These are phyloP conservation scores for Esox lucius DNA, from an alignment of 2,797 vertebrate species.

Conservation along the genomic window DNA sequence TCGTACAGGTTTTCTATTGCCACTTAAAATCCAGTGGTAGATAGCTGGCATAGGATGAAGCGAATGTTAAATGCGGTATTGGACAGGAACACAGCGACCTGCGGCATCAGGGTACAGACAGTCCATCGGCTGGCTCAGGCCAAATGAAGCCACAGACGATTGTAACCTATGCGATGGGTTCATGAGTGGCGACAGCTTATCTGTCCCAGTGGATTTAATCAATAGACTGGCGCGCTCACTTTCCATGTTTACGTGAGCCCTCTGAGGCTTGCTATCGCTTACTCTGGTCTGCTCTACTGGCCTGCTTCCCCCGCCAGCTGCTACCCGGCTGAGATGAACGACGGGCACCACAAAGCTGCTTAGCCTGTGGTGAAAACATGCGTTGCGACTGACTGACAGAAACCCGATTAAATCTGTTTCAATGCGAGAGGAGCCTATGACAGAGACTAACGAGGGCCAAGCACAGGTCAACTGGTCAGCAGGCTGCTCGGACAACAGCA, in stretches of 20 bases:
- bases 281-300: conserved; percentile 24
- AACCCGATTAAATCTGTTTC: no score
- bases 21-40: background rate
- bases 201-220: conserved; percentile 71
- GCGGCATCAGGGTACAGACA: background rate
- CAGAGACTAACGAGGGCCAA: no score
- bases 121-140: background rate
- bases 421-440: no score
- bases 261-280: conserved; percentile 48
- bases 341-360: background rate
- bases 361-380: no score
- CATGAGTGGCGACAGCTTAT: conserved; percentile 76
- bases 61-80: background rate
- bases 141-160: conserved; percentile 16
- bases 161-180: conserved; percentile 67
- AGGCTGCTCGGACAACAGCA: background rate
- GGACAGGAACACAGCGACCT: background rate
- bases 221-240: conserved; percentile 70
- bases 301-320: conserved; percentile 39
- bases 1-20: background rate
- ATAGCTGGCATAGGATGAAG: background rate
- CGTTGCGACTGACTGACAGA: no score
- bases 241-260: conserved; percentile 59
- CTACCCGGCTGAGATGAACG: background rate
- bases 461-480: no score